phyloP scores from a whole-genome alignment of 2,888 invertebrate species.

The Rhaphigaster nebulosa region DNA sequence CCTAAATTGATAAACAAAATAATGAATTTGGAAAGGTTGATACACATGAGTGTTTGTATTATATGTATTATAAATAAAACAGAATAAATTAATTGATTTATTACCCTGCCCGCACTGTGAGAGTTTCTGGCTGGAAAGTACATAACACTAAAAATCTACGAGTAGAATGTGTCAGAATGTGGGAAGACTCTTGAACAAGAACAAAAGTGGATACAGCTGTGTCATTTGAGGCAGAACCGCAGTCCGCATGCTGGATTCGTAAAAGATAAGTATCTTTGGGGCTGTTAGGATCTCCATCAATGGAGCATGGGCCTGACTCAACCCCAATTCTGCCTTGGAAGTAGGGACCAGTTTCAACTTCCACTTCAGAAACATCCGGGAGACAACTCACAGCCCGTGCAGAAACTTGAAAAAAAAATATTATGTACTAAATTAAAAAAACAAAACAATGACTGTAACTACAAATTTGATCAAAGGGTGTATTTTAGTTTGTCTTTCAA shows the following conservation, averaged over 20 bases:
- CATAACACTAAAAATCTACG: conserved; percentile 84
- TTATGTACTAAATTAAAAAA: not conserved
- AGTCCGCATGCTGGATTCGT: conserved; percentile 80
- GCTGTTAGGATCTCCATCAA: conserved; percentile 82
- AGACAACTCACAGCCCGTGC: conserved; percentile 85
- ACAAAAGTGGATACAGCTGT: conserved; percentile 87
- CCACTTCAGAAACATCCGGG: conserved; percentile 85
- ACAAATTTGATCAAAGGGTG: not conserved
- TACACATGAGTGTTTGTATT: too few relatives aligned
- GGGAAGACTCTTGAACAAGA: conserved; percentile 85
- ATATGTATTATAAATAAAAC: too few relatives aligned
- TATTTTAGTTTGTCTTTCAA: not conserved
- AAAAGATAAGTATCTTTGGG: conserved; percentile 81
- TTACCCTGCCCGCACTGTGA: conserved; percentile 82
- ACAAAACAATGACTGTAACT: not conserved
- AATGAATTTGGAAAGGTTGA: too few relatives aligned
- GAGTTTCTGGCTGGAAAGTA: conserved; percentile 84
- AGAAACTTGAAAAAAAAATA: conserved; percentile 75
- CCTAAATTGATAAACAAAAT: too few relatives aligned
- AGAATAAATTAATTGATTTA: too few relatives aligned
- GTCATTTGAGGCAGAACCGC: conserved; percentile 79
- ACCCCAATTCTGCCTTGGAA: conserved; percentile 85
- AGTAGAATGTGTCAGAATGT: conserved; percentile 86
- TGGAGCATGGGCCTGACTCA: conserved; percentile 80
- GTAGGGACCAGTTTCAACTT: conserved; percentile 85